These are phyloP conservation scores for Phalera bucephala DNA, from an alignment of 2,888 invertebrate species.

Conservation along the genomic window DNA sequence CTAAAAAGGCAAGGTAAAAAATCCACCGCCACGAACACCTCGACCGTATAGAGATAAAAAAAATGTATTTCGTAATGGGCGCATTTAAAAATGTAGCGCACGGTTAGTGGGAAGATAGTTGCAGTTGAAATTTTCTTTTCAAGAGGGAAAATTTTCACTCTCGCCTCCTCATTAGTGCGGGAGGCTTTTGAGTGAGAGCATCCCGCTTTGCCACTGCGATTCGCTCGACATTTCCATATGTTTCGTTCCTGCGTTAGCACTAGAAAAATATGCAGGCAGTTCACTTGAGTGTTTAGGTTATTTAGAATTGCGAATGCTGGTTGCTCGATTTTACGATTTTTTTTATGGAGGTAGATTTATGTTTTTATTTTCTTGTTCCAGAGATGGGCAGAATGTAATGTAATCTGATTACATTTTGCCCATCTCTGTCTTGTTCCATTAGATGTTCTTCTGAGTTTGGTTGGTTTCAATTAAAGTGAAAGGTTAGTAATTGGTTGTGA, in stretches of 20 bases:
- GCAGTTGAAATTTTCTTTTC: conserved; percentile 55
- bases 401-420: too few species aligned
- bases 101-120: conserved; percentile 54
- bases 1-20: background rate
- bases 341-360: too few species aligned
- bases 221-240: conserved; percentile 39
- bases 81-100: conserved; percentile 51
- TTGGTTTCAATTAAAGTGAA: too few species aligned
- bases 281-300: background rate
- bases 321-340: too few species aligned
- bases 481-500: too few species aligned
- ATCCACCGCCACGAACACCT: background rate
- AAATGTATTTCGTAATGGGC: conserved; percentile 28
- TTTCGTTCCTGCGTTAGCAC: conserved; percentile 27
- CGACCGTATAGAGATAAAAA: background rate
- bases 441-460: too few species aligned
- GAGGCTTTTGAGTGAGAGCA: conserved; percentile 57
- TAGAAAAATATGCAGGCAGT: background rate
- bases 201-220: conserved; percentile 50
- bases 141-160: conserved; percentile 58
- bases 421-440: too few species aligned
- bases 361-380: too few species aligned
- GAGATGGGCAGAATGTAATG: too few species aligned
- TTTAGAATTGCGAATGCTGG: too few species aligned
- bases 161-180: conserved; percentile 62